These are phyloP conservation scores for Aspidoscelis tigris DNA, from an alignment of 2,113 vertebrate species.

Conservation along the genomic window DNA sequence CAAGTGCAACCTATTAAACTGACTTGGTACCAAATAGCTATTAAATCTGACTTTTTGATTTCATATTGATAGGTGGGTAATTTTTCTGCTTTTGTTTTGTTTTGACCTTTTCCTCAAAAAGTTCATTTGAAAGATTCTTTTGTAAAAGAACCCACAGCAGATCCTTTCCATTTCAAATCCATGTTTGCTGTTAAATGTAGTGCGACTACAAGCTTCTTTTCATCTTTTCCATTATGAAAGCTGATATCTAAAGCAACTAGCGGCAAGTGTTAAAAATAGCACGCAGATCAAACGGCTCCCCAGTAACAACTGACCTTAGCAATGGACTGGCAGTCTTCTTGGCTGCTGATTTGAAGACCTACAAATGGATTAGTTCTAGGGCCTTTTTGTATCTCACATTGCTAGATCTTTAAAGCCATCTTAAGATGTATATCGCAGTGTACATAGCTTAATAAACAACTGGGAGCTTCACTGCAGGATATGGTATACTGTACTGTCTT, in stretches of 20 bases:
- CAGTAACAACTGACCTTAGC: slow-evolving; percentile 67
- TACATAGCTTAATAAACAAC: neutral
- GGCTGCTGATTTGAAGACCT: slow-evolving; percentile 52
- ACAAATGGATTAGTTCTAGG: slow-evolving; percentile 60
- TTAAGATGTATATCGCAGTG: slow-evolving; percentile 46
- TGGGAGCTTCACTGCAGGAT: slow-evolving; percentile 30
- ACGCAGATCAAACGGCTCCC: slow-evolving; percentile 66
- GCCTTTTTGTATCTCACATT: slow-evolving; percentile 65
- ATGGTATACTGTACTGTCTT: neutral
- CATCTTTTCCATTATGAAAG: slow-evolving; percentile 66
- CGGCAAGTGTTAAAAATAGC: slow-evolving; percentile 67
- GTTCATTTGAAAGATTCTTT: slow-evolving; percentile 1
- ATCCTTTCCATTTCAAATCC: slow-evolving; percentile 35
- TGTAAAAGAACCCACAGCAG: slow-evolving; percentile 12
- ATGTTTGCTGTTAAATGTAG: slow-evolving; percentile 4
- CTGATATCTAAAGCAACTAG: slow-evolving; percentile 53
- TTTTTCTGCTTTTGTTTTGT: neutral
- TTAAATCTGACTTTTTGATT: neutral
- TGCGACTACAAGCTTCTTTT: slow-evolving; percentile 37
- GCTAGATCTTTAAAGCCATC: slow-evolving; percentile 56
- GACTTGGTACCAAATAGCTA: neutral
- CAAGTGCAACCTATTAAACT: neutral
- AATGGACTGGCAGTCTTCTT: slow-evolving; percentile 46
- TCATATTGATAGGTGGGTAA: neutral
- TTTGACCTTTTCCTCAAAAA: neutral